A percentile compares a stretch with the other conserved stretches of the same genome.
phyloP scores from a whole-genome alignment of 2,888 invertebrate species.

The Nomada flava region DNA sequence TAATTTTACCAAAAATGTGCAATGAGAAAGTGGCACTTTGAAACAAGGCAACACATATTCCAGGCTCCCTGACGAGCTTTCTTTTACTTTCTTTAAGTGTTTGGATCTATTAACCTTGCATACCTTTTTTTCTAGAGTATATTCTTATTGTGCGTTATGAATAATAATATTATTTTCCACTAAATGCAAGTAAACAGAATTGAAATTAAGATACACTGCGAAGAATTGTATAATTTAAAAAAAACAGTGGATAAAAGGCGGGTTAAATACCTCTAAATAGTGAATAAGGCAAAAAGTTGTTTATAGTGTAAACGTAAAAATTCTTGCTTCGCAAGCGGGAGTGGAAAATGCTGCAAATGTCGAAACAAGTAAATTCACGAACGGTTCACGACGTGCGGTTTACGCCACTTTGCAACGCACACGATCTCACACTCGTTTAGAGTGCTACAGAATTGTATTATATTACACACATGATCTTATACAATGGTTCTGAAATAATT shows the following conservation, averaged over 20 bases:
- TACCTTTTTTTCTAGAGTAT: not conserved
- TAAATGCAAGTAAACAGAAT: no score
- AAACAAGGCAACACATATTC: not conserved
- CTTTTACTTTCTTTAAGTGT: conserved; percentile 1
- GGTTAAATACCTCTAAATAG: not conserved
- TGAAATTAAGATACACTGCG: not conserved
- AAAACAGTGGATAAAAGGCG: not conserved
- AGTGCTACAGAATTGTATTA: no score
- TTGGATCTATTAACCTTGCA: no score
- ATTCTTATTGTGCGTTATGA: no score
- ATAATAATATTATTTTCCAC: no score
- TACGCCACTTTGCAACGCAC: no score
- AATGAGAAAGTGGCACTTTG: not conserved
- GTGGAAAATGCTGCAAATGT: not conserved
- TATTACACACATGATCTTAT: no score
- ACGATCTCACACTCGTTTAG: no score
- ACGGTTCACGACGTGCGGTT: no score
- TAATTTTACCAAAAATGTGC: conserved; percentile 21
- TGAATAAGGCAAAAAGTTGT: not conserved
- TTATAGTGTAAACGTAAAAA: not conserved
- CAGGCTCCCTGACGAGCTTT: not conserved
- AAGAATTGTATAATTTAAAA: no score
- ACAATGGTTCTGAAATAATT: no score
- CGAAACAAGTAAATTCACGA: not conserved
- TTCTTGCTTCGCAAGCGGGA: not conserved